Evolutionary conservation across 2,888 invertebrate genomes (phyloP), one percentile per base, ranked within the genome.

Genomic region (Pristionchus entomophagus): DNA sequence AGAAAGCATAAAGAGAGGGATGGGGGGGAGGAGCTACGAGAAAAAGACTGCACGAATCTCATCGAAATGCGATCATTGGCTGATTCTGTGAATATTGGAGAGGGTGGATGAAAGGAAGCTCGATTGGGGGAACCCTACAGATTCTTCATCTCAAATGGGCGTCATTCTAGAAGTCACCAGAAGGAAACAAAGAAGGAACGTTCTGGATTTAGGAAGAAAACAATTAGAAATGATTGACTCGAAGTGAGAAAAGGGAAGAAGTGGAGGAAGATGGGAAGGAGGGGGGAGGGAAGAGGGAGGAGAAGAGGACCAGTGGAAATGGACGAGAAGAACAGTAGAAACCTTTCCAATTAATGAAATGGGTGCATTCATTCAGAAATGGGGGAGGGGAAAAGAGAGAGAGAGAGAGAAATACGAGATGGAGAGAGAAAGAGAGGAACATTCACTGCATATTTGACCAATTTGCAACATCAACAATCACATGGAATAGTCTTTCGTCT

Each of bases 71-170:
- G n/a, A n/a, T n/a, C n/a, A n/a, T n/a, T n/a, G n/a, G n/a, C n/a
- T 84, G 86, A 84, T 17, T 22, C 22, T 12, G 38, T 41, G 19
- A 14, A 45, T 14, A 26, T 8, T 2, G 29, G 45, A 85, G 73
- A 86, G 29, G 41, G 73, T 73, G 86, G 85, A 86, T 77, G 86
- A 62, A 84, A 78, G 80, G n/a, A n/a, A n/a, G n/a, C n/a, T n/a
- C n/a, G 59, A 59, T 29, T 26, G 62, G 10, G 4, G 62, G 62
- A 62, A 62, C 29, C 62, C 29, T 32, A 62, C 62, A 62, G 62
- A 32, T 14, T 32, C n/a, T n/a, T n/a, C 29, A 62, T 32, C 12
- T 32, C 14, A 45, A 45, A 29, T 62, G 32, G 62, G 12, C 62
- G 62, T 62, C 62, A 62, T 32, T 32, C 8, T 32, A 10, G 32